Conservation (phyloP, 2,888 invertebrate genomes). For the Cerastis leucographa region DNA sequence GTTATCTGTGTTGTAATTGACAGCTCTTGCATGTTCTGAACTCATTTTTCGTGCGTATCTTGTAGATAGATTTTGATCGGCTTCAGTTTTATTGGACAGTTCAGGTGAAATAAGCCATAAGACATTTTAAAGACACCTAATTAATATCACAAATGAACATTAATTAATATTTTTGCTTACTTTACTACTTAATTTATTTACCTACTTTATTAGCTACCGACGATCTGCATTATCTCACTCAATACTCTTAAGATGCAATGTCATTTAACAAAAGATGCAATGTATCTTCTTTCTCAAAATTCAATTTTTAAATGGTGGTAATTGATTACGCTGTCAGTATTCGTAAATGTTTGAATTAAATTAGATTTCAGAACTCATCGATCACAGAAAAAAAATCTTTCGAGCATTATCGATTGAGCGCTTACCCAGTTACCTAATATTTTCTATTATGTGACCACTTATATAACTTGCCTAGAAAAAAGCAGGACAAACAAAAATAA, state of each 20-base stretch:
- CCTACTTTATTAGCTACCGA: too few species aligned
- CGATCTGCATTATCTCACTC: neutral
- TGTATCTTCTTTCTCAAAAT: slow-evolving; percentile 1
- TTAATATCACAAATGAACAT: neutral
- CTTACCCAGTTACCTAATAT: slow-evolving; percentile 39
- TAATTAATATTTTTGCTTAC: neutral
- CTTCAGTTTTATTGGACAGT: neutral
- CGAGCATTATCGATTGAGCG: slow-evolving; percentile 1
- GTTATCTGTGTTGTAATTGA: neutral
- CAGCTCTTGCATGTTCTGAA: neutral
- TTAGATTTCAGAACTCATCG: slow-evolving; percentile 20
- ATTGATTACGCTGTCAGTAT: slow-evolving; percentile 37
- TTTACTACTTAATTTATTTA: too few species aligned
- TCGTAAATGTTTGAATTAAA: slow-evolving; percentile 27
- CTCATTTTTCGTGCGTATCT: neutral
- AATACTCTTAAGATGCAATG: neutral
- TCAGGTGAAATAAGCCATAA: neutral
- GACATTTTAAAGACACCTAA: neutral
- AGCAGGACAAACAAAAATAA: neutral
- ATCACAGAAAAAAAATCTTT: slow-evolving; percentile 19
- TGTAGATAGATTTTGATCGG: neutral
- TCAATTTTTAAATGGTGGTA: neutral
- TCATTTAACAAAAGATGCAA: slow-evolving; percentile 9
- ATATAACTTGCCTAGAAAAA: slow-evolving; percentile 30
- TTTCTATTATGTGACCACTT: slow-evolving; percentile 29